phyloP scores from a whole-genome alignment of 2,888 invertebrate species.

The Nomada hirtipes region DNA sequence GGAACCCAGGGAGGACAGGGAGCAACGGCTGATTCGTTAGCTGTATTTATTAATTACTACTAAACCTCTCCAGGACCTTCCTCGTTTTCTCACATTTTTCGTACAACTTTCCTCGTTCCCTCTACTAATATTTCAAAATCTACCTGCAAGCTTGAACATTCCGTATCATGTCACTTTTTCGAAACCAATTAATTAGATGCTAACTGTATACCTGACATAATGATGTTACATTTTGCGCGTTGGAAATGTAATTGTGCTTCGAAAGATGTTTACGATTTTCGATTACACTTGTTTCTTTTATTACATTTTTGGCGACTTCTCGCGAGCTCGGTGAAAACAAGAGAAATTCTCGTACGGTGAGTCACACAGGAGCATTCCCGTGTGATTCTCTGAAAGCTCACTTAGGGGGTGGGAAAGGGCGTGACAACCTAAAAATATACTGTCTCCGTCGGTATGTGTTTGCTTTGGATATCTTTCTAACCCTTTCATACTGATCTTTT shows the following conservation, averaged over 20 bases:
- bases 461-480: too few relatives aligned
- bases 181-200: background rate
- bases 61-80: conserved; percentile 48
- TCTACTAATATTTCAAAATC: too few relatives aligned
- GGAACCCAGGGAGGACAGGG: conserved; percentile 57
- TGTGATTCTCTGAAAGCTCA: too few relatives aligned
- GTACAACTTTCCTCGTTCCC: background rate
- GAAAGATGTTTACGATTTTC: background rate
- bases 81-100: background rate
- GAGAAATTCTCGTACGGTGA: too few relatives aligned
- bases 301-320: background rate
- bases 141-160: background rate
- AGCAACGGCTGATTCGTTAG: conserved; percentile 56
- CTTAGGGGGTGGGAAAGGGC: too few relatives aligned
- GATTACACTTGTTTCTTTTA: background rate
- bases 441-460: too few relatives aligned
- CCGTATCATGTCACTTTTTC: background rate
- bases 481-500: too few relatives aligned
- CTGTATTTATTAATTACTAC: conserved; percentile 45
- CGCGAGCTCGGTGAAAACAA: too few relatives aligned
- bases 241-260: background rate
- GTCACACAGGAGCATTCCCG: too few relatives aligned
- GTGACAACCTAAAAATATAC: too few relatives aligned
- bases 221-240: background rate
- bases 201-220: background rate